Base-by-base conservation (phyloP, 2,113 vertebrate species). In the Smithornis capensis region DNA sequence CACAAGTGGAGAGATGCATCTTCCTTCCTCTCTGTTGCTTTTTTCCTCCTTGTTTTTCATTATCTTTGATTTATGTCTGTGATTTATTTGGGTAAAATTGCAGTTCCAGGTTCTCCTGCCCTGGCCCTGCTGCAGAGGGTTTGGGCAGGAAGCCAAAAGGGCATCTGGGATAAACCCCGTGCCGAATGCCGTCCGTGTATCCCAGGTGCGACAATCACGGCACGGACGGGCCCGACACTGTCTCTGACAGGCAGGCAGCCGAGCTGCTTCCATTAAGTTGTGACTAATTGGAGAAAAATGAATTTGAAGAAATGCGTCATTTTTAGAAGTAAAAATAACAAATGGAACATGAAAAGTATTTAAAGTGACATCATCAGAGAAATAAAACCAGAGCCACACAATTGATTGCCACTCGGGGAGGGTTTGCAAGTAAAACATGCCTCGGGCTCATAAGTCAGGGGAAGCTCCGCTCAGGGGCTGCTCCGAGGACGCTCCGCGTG, bases 281-380 rank as follows among this genome's bases (percentile, higher is more conserved):
- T 97, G 98, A 98, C 97, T 98, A 98, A 98, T 96, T 97, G 96
- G 92, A 98, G 94, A 98, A 97, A 98, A 98, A 98, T 97, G 94
- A 85, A 97, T 98, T 98, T 98, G 96, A 97, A 97, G 98, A 98
- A 98, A 97, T 97, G 97, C 98, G 98, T 98, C 97, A 98, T 96
- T 97, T 95, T 97, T 97, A 97, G 95, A 98, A 98, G 97, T 98
- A 98, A 98, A 98, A 98, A 98, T 98, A 98, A 98, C 97, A 97
- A 97, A 98, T 98, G 97, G 97, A 97, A 97, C 97, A 97, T 45
- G 98, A 96, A 96, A 98, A 98, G 96, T 98, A 98, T 98, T 98
- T 97, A 89, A 98, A 97, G 98, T 98, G 98, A 98, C 98, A 98
- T 98, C 98, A 98, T 97, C 97, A 96, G 96, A 95, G 96, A 90